These are phyloP conservation scores for Typhlichthys eigenmanni DNA, from an alignment of 2,797 vertebrate species.

Conservation along the genomic window DNA sequence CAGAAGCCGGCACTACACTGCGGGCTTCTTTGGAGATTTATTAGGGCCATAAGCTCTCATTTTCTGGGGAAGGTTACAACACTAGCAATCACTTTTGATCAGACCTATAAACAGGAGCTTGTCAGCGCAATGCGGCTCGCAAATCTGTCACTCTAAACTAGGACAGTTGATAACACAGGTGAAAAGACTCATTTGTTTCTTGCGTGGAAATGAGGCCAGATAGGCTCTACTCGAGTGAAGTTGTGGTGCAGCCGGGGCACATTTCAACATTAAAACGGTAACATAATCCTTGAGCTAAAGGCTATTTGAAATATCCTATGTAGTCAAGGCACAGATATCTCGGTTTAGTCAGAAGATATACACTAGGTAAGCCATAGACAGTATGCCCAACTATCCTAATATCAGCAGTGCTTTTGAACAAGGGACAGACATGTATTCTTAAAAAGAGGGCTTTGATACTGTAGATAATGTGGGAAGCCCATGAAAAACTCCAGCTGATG, in stretches of 20 bases:
- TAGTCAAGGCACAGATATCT: not conserved
- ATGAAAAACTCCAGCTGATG: slow-evolving; percentile 36
- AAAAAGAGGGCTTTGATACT: slow-evolving; percentile 29
- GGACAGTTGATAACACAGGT: slow-evolving; percentile 45
- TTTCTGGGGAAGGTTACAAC: slow-evolving; percentile 68
- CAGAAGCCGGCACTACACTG: slow-evolving; percentile 42
- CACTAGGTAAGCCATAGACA: not conserved
- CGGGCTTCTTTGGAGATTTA: slow-evolving; percentile 61
- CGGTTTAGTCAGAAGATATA: not conserved
- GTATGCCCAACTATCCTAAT: not conserved
- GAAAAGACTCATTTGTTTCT: slow-evolving; percentile 54
- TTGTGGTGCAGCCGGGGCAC: slow-evolving; percentile 33
- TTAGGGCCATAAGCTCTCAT: slow-evolving; percentile 64
- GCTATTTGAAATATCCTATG: slow-evolving; percentile 13
- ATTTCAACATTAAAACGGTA: slow-evolving; percentile 18
- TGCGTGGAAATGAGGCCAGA: slow-evolving; percentile 28
- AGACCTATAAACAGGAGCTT: slow-evolving; percentile 62
- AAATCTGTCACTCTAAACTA: slow-evolving; percentile 59
- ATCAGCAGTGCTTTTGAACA: not conserved
- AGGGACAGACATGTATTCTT: not conserved
- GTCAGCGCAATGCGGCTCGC: slow-evolving; percentile 45
- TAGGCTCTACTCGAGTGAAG: slow-evolving; percentile 21
- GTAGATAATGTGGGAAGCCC: slow-evolving; percentile 36
- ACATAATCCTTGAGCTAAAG: slow-evolving; percentile 28
- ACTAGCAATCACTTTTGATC: slow-evolving; percentile 67